phyloP scores from a whole-genome alignment of 2,888 invertebrate genomes.

The Drosophila ochracea region DNA sequence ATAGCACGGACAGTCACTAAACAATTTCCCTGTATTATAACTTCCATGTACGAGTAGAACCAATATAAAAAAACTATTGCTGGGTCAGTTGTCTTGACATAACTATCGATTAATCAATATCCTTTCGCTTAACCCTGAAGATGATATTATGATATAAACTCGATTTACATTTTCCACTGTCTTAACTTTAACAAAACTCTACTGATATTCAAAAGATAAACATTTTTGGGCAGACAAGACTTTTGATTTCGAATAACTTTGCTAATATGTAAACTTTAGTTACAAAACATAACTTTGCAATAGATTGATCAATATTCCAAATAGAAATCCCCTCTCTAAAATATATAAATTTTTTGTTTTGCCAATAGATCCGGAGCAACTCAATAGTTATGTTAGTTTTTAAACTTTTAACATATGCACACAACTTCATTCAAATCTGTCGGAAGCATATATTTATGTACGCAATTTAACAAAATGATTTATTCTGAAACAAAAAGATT shows the following conservation, averaged over 20 bases:
- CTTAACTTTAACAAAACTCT: neutral
- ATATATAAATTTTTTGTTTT: neutral
- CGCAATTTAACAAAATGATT: neutral
- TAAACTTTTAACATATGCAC: neutral
- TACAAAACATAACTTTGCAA: neutral
- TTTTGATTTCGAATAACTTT: neutral
- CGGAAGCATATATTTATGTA: neutral
- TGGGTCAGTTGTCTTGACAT: neutral
- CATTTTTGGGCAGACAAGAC: too few relatives aligned
- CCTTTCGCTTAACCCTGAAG: neutral
- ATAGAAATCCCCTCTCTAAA: neutral
- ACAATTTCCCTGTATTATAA: slow-evolving; percentile 3
- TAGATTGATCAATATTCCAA: neutral
- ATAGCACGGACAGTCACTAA: neutral
- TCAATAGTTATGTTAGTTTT: neutral
- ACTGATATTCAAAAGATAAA: neutral
- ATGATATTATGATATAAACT: neutral
- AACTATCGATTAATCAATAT: neutral
- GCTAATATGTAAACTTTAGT: neutral
- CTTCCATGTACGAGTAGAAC: slow-evolving; percentile 20
- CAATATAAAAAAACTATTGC: slow-evolving; percentile 42
- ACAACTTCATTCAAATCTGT: neutral
- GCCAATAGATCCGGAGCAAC: neutral
- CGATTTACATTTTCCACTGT: neutral
- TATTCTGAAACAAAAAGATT: neutral